Evolutionary conservation across 2,113 vertebrate genomes (phyloP).

Genomic region (Jacana jacana): DNA sequence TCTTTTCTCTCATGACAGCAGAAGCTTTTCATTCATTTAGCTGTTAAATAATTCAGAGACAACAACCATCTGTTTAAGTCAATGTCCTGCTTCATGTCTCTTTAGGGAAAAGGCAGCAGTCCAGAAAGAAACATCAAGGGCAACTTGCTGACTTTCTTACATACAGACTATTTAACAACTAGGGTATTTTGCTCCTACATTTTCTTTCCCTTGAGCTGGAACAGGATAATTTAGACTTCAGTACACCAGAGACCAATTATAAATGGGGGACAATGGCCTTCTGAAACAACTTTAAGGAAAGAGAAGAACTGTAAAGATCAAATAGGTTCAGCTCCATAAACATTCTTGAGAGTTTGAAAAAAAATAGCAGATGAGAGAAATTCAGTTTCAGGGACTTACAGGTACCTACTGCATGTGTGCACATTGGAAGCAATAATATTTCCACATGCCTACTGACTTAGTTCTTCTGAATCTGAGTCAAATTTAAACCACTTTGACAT

Average conservation of each 20-base stretch:
- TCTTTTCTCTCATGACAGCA: background rate
- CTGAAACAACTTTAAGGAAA: background rate
- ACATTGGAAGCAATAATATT: background rate
- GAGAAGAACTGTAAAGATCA: background rate
- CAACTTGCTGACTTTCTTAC: background rate
- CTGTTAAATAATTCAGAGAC: conserved; percentile 40
- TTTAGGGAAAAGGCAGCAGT: background rate
- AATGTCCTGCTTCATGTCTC: conserved; percentile 19
- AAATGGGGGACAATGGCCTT: background rate
- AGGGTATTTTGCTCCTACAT: background rate
- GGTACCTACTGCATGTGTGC: background rate
- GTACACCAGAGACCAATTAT: background rate
- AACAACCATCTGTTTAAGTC: conserved; percentile 28
- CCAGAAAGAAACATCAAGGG: background rate
- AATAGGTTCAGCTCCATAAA: background rate
- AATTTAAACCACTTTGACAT: background rate
- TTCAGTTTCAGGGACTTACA: background rate
- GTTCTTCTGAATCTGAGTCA: background rate
- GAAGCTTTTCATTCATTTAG: background rate
- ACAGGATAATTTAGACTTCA: background rate
- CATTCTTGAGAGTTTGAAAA: background rate
- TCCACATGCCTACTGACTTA: background rate
- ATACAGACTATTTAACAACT: background rate
- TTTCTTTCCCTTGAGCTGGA: background rate
- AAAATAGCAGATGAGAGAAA: background rate